Evolutionary conservation across 2,113 vertebrate species (phyloP), one percentile per base, ranked within the genome.

Genomic region (Philantomba maxwellii): DNA sequence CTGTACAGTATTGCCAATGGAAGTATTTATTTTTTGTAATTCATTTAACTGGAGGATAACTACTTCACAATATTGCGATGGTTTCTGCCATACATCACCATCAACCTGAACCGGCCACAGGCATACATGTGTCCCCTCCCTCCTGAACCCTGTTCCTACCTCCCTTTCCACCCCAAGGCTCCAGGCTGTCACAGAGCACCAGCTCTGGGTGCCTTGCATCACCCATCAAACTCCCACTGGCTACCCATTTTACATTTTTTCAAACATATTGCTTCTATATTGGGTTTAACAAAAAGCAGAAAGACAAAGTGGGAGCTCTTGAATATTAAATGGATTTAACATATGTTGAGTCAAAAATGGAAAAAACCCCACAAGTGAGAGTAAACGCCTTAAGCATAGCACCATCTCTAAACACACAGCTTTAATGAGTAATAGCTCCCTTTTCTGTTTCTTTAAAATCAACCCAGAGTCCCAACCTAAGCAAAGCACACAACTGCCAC

Each of bases 281-380:
- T 96, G 93, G 55, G 51, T 89, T 96, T 95, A 10, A 14, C 62
- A 97, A 97, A 90, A 97, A 28, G 33, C 36, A 92, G 39, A 97
- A 97, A 97, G 87, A 78, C 43, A 43, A 21, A 97, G 39, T 14
- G 26, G 51, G 57, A 51, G 66, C 17, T 43, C 15, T 95, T 96
- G n/a, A 97, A 97, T 57, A 88, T n/a, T 88, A 95, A 2, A 58
- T 43, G 75, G 45, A 0, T 88, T 13, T 91, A 95, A 30, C 2
- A 93, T 13, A 16, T 55, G 60, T 23, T 77, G n/a, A 83, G 26
- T 93, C 43, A 81, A 90, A 90, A 70, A 55, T 1, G 6, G 21
- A 81, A 47, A 97, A 53, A 80, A 33, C 33, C n/a, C 21, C 53
- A 91, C 47, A 8, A 45, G 21, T 16, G 2, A 82, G 86, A 82